These are phyloP conservation scores for Kryptolebias marmoratus DNA, from an alignment of 2,113 vertebrate species.

Conservation along the genomic window DNA sequence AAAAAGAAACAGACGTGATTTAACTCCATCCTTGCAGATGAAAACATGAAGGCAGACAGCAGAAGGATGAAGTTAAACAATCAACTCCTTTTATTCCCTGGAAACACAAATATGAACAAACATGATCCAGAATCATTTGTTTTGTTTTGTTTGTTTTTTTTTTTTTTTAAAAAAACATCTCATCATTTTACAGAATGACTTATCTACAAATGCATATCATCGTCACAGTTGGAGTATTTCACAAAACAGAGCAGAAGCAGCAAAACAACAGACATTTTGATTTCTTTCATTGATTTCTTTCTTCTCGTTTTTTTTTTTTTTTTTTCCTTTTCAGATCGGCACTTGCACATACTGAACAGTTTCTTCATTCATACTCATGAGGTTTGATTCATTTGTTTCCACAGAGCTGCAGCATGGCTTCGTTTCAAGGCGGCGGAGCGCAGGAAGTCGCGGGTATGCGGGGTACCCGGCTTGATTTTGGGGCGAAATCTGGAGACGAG, in stretches of 20 bases:
- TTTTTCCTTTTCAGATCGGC: constrained; percentile 16
- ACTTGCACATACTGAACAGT: constrained; percentile 22
- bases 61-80: constrained; percentile 34
- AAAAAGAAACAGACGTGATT: constrained; percentile 4
- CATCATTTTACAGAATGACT: constrained; percentile 72
- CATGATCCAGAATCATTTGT: constrained; percentile 63
- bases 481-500: constrained; percentile 1
- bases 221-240: constrained; percentile 78
- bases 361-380: constrained; percentile 34
- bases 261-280: constrained; percentile 21
- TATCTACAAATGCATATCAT: constrained; percentile 82
- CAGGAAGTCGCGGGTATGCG: constrained; percentile 13
- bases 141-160: constrained; percentile 22
- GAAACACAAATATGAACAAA: constrained; percentile 70
- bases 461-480: background rate
- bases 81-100: constrained; percentile 73
- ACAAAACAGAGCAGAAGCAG: constrained; percentile 43
- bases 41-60: background rate
- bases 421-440: constrained; percentile 15
- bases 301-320: constrained; percentile 15
- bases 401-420: constrained; percentile 44
- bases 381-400: constrained; percentile 2
- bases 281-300: too few relatives aligned
- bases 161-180: constrained; percentile 59
- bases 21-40: background rate